Percentiles rank a stretch among this genome's conserved stretches.
phyloP scores from a whole-genome alignment of 2,888 invertebrate genomes.

The Tipula helvola region DNA sequence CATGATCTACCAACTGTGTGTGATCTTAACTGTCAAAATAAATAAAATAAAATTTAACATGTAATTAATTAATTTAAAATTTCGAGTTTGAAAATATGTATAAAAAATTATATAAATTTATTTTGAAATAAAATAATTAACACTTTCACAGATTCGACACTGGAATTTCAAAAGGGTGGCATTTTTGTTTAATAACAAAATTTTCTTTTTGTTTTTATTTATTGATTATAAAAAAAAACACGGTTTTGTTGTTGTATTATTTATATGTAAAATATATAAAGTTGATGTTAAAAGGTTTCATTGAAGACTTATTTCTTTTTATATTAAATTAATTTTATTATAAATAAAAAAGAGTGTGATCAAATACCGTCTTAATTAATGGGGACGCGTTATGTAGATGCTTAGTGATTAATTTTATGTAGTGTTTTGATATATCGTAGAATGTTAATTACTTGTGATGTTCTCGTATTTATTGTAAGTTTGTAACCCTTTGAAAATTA shows the following conservation, averaged over 20 bases:
- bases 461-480: not conserved
- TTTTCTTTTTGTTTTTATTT: not conserved
- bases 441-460: not conserved
- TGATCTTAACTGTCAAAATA: not conserved
- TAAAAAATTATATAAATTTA: not conserved
- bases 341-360: not conserved
- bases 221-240: not conserved
- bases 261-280: not conserved
- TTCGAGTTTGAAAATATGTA: not conserved
- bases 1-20: not conserved
- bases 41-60: constrained; percentile 4
- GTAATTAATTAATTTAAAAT: not conserved
- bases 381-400: not conserved
- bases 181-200: not conserved
- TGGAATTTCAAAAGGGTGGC: not conserved
- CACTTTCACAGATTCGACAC: not conserved
- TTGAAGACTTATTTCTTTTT: not conserved
- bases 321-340: constrained; percentile 4
- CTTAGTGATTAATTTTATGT: not conserved
- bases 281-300: not conserved
- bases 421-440: not conserved
- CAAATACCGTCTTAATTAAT: constrained; percentile 4
- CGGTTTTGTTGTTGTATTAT: not conserved
- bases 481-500: not conserved
- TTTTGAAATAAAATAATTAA: not conserved